These are phyloP conservation scores for Isichthys henryi DNA, from an alignment of 2,113 vertebrate genomes.

Conservation along the genomic window DNA sequence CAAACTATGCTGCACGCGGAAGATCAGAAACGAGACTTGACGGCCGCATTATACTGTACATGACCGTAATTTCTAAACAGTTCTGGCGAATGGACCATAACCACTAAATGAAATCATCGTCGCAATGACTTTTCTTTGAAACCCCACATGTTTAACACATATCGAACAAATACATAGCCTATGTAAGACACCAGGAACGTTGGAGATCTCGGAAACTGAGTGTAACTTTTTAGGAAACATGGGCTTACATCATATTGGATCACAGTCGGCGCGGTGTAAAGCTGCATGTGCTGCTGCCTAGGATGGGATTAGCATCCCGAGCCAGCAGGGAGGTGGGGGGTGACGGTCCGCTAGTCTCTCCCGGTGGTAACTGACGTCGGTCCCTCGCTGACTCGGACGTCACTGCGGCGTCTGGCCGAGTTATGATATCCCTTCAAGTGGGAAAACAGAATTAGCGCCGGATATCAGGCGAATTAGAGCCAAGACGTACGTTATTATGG, in stretches of 20 bases:
- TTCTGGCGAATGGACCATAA: neutral
- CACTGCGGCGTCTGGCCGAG: slow-evolving; percentile 21
- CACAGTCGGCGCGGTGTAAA: neutral
- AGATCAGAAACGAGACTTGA: neutral
- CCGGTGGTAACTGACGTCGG: slow-evolving; percentile 25
- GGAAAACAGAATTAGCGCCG: slow-evolving; percentile 21
- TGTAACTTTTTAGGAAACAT: neutral
- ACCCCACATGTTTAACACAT: neutral
- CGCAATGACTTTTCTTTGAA: neutral
- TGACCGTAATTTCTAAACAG: neutral
- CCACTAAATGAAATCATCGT: neutral
- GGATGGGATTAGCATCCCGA: slow-evolving; percentile 7
- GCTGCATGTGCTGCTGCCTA: neutral
- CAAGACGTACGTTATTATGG: neutral
- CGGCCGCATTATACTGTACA: neutral
- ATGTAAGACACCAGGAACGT: neutral
- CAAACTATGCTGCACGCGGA: neutral
- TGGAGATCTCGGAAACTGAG: no score
- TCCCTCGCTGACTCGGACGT: slow-evolving; percentile 17
- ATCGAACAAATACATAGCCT: neutral
- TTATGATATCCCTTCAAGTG: slow-evolving; percentile 25
- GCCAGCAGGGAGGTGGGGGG: neutral
- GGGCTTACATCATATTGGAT: neutral
- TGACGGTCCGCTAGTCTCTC: neutral
- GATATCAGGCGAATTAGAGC: slow-evolving; percentile 17